Conservation (phyloP, 2,888 invertebrate genomes). For the Dryobota labecula region DNA sequence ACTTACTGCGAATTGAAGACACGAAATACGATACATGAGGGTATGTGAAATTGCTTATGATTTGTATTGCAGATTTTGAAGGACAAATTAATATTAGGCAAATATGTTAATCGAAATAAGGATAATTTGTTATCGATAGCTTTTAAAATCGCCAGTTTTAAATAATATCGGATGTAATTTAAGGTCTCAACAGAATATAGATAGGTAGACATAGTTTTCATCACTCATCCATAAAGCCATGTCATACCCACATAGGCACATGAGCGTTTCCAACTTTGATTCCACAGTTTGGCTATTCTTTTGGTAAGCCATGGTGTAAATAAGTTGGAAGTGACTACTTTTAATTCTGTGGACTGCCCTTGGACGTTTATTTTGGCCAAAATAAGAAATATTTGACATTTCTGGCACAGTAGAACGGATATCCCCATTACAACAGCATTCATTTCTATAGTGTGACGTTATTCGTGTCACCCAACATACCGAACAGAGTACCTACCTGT, state of each 20-base stretch:
- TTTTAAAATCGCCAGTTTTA: not conserved
- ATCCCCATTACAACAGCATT: not conserved
- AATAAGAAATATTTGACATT: too few relatives aligned
- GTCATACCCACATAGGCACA: too few relatives aligned
- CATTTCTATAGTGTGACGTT: not conserved
- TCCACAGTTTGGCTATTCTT: not conserved
- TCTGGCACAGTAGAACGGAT: constrained; percentile 7
- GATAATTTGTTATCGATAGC: not conserved
- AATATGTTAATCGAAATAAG: too few relatives aligned
- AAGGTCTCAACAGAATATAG: not conserved
- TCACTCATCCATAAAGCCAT: not conserved
- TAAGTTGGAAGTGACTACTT: not conserved
- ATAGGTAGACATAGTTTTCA: not conserved
- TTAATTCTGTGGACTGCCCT: not conserved
- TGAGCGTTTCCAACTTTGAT: not conserved
- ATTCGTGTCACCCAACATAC: not conserved
- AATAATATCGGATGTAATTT: too few relatives aligned
- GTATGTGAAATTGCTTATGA: not conserved
- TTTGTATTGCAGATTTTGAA: too few relatives aligned
- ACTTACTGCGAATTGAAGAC: constrained; percentile 21
- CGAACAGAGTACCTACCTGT: not conserved
- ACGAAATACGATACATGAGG: not conserved
- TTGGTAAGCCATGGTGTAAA: not conserved
- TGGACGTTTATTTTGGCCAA: too few relatives aligned
- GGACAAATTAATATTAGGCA: too few relatives aligned